phyloP scores from a whole-genome alignment of 1,140 invertebrate species.

The Brachystomella parvula region DNA sequence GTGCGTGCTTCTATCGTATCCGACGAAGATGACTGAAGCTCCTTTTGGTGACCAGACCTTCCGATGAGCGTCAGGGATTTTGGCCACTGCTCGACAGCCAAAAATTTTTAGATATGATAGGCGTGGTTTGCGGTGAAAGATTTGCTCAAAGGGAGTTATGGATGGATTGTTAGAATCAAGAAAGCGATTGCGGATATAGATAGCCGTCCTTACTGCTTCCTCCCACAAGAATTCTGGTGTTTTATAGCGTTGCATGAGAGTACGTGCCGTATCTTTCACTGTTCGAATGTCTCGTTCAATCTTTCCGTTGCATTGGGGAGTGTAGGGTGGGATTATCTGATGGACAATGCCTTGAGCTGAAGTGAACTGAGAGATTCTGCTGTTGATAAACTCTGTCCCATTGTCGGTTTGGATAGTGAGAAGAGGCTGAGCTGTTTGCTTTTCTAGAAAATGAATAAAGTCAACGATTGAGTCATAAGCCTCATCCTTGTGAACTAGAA shows the following conservation, averaged over 20 bases:
- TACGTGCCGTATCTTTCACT: conserved; percentile 36
- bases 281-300: conserved; percentile 45
- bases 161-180: conserved; percentile 1
- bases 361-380: too few species aligned
- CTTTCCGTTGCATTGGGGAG: conserved; percentile 48
- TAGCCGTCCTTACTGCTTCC: conserved; percentile 44
- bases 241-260: conserved; percentile 38
- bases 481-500: conserved; percentile 44
- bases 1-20: conserved; percentile 29
- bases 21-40: conserved; percentile 34
- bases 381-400: conserved; percentile 42
- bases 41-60: conserved; percentile 36
- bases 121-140: conserved; percentile 35
- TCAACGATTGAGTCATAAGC: conserved; percentile 39
- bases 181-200: conserved; percentile 43
- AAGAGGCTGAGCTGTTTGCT: conserved; percentile 39
- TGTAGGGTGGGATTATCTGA: conserved; percentile 45
- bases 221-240: conserved; percentile 44
- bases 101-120: conserved; percentile 39
- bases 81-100: conserved; percentile 36
- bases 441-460: conserved; percentile 41
- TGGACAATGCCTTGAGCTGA: conserved; percentile 46
- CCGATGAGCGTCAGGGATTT: conserved; percentile 22
- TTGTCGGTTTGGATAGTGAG: conserved; percentile 44
- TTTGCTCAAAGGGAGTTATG: conserved; percentile 38